Base-by-base conservation (phyloP, 2,888 invertebrate species). In the Theristus sp. region DNA sequence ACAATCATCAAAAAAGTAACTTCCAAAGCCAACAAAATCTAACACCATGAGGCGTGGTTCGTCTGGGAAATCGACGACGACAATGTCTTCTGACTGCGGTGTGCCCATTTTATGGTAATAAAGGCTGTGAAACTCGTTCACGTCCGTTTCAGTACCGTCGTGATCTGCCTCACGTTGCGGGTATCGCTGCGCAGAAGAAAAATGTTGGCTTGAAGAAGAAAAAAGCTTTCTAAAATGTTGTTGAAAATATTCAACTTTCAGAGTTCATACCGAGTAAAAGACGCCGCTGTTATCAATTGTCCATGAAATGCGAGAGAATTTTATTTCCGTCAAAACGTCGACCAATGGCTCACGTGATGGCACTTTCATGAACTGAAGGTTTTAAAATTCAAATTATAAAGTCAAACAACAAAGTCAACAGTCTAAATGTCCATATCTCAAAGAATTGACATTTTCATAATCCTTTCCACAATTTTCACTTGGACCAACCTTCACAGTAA, bases 281-380 rank as follows among this genome's bases (percentile, higher is more conserved):
- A 96, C 81, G 54, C 96, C 96, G 71, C 84, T 83, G 75, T 91
- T 85, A 76, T 96, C 93, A 73, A 89, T 88, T 30, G 89, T 89
- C 94, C 94, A 98, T 0, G 87, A 81, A 77, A 94, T 82, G 22
- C 84, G 81, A 1, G 90, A 86, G 75, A 87, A 94, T 76, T 94
- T 94, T 0, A 93, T 87, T 74, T 88, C 87, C 69, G 86, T 83
- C 65, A 98, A 78, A 22, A 83, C 81, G 75, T 98, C 96, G 22
- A 85, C 82, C 67, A 87, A 85, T 71, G 93, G 88, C 73, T 87
- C 80, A 60, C 86, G 86, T 77, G 78, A 62, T 20, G 62, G 62
- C 28, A 60, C 69, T 59, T 67, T 64, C 63, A 25, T 54, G 28
- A 46, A 59, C 54, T 46, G 49, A 25, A 49, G 28, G n/a, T n/a